Evolutionary conservation across 2,888 invertebrate species (phyloP), one percentile per base, ranked within the genome.

Genomic region (Tromatobia lineatoria): DNA sequence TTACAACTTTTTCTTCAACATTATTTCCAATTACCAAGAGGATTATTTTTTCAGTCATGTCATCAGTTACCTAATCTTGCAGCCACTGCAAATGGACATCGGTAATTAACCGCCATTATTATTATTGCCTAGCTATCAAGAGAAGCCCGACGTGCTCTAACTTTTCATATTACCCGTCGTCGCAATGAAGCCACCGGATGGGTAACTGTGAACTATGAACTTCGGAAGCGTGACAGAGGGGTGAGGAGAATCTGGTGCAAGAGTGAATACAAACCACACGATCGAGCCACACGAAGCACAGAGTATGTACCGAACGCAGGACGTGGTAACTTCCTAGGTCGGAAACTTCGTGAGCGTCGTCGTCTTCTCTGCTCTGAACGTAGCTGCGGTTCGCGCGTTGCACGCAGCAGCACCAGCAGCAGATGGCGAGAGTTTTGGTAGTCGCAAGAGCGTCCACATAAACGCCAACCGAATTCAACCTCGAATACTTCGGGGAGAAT

Each of bases 241-340:
- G 29, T 4, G 8, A 25, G 29, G 29, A 45, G 20, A 57, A 80
- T 15, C 54, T 15, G 15, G 45, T 10, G 20, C 50, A 64, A 45
- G 29, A 57, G 38, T 71, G 78, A 66, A 79, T 66, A 57, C 29
- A 80, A 80, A 66, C 73, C 71, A 20, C 73, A 73, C 73, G 71
- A 73, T 73, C 64, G 66, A 80, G 73, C 79, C 45, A 15, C 45
- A 66, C 66, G 52, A 6, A 66, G 64, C 18, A 11, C 13, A 29
- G 25, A 54, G 57, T 66, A 66, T 73, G 54, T 64, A 38, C 20
- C 66, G 66, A 18, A 57, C 29, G 70, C 59, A 74, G 38, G 34
- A 70, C 59, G 74, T 29, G 50, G 45, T 42, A 75, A 79, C 75
- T 79, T 78, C 50, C 50, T 59, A 38, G 69, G 50, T 78, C 20